phyloP scores from a whole-genome alignment of 2,113 vertebrate genomes.

The Piprites chloris region DNA sequence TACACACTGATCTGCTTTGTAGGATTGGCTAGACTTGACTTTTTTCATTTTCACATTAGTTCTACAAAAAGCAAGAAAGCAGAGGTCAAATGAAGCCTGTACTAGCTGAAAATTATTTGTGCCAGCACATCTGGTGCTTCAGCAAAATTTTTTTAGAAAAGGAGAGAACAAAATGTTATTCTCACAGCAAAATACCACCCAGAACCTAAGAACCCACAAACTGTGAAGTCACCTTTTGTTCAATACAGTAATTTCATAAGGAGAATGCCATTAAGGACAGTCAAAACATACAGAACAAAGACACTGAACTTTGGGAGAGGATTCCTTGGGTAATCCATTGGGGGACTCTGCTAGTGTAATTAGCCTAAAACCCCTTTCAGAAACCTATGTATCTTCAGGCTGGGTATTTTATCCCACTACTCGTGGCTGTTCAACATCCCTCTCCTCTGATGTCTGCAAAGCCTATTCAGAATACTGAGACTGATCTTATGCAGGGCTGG shows the following conservation, averaged over 20 bases:
- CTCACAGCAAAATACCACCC: background rate
- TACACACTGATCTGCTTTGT: background rate
- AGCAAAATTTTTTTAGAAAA: background rate
- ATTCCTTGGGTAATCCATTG: background rate
- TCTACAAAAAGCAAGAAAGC: background rate
- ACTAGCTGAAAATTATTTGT: background rate
- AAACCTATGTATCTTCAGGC: background rate
- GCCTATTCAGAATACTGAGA: background rate
- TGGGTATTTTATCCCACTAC: background rate
- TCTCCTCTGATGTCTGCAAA: background rate
- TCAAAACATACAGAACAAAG: background rate
- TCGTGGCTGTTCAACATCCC: background rate
- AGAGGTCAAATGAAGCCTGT: background rate
- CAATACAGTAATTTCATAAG: background rate
- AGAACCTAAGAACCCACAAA: background rate
- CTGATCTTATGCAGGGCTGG: fast-evolving
- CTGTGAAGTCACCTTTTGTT: background rate
- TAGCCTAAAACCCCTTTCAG: background rate
- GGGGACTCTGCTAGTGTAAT: background rate
- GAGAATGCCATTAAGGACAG: background rate
- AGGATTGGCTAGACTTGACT: background rate
- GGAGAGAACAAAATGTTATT: background rate
- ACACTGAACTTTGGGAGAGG: background rate
- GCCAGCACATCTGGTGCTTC: background rate
- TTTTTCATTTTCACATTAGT: background rate